Evolutionary conservation across 1,140 invertebrate genomes (phyloP).

Genomic region (Nasonia vitripennis): DNA sequence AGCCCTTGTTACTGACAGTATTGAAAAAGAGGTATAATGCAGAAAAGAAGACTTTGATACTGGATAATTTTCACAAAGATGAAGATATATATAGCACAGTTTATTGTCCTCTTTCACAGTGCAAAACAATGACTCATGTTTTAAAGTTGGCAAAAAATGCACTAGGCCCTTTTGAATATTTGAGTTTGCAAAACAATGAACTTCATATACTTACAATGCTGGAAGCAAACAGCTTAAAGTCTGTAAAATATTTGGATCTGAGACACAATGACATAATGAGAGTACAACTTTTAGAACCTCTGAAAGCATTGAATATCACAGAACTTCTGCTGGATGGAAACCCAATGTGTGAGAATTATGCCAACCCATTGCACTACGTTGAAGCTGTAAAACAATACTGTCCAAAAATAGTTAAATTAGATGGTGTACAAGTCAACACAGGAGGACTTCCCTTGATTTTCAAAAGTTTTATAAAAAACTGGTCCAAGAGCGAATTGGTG

Average conservation of each 20-base stretch:
- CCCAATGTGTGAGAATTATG: slow-evolving; percentile 71
- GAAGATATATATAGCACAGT: slow-evolving; percentile 69
- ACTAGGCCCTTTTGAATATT: slow-evolving; percentile 62
- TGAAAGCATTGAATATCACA: slow-evolving; percentile 60
- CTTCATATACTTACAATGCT: slow-evolving; percentile 67
- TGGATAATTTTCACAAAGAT: slow-evolving; percentile 73
- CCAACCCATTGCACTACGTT: slow-evolving; percentile 62
- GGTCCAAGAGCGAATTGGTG: slow-evolving; percentile 58
- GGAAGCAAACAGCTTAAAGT: slow-evolving; percentile 63
- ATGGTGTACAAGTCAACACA: slow-evolving; percentile 61
- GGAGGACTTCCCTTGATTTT: slow-evolving; percentile 59
- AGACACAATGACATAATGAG: slow-evolving; percentile 71
- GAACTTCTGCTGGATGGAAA: slow-evolving; percentile 71
- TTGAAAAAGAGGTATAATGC: slow-evolving; percentile 69
- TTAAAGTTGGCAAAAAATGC: slow-evolving; percentile 71
- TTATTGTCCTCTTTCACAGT: slow-evolving; percentile 74
- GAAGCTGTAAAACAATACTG: slow-evolving; percentile 65
- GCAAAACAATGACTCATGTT: slow-evolving; percentile 71
- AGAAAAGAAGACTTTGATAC: slow-evolving; percentile 65
- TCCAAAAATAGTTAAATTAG: slow-evolving; percentile 63
- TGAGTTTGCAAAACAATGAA: slow-evolving; percentile 73
- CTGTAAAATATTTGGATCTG: slow-evolving; percentile 70
- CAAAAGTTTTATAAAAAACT: slow-evolving; percentile 58
- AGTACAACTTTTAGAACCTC: slow-evolving; percentile 57
- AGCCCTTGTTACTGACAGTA: slow-evolving; percentile 68